Evolutionary conservation across 1,140 invertebrate species (phyloP).

Genomic region (Megalonaias nervosa): DNA sequence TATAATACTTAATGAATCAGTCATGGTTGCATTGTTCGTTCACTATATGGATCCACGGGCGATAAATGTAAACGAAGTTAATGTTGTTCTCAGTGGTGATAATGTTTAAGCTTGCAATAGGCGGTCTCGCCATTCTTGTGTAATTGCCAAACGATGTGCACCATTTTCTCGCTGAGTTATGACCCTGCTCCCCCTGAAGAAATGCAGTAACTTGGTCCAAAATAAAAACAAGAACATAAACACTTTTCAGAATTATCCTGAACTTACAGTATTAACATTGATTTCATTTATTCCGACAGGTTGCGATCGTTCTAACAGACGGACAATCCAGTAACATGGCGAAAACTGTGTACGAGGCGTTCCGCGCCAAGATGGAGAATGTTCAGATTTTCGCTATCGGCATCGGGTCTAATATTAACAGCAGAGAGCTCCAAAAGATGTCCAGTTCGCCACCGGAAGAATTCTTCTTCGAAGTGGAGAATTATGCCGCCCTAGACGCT

Average conservation of each 20-base stretch:
- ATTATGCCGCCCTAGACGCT: constrained; percentile 46
- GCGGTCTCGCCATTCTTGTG: too few relatives aligned
- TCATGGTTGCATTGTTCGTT: too few relatives aligned
- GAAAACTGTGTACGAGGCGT: constrained; percentile 48
- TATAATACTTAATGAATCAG: too few relatives aligned
- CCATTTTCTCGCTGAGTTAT: too few relatives aligned
- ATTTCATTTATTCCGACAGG: background rate
- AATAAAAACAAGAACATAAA: background rate
- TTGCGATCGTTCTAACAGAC: constrained; percentile 61
- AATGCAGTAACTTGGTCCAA: too few relatives aligned
- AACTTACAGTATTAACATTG: too few relatives aligned
- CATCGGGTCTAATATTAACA: constrained; percentile 47
- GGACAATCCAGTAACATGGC: constrained; percentile 53
- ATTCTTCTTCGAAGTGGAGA: constrained; percentile 49
- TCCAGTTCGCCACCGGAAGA: constrained; percentile 40
- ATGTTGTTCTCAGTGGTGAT: too few relatives aligned
- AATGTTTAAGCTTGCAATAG: too few relatives aligned
- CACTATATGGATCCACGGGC: too few relatives aligned
- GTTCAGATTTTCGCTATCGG: constrained; percentile 59
- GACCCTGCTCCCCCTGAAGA: too few relatives aligned
- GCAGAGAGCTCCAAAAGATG: constrained; percentile 47
- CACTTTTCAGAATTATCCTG: background rate
- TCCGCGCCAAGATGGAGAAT: constrained; percentile 37
- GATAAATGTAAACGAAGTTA: too few relatives aligned
- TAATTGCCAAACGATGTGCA: too few relatives aligned